phyloP scores from a whole-genome alignment of 2,888 invertebrate species.

The Megamerina dolium region DNA sequence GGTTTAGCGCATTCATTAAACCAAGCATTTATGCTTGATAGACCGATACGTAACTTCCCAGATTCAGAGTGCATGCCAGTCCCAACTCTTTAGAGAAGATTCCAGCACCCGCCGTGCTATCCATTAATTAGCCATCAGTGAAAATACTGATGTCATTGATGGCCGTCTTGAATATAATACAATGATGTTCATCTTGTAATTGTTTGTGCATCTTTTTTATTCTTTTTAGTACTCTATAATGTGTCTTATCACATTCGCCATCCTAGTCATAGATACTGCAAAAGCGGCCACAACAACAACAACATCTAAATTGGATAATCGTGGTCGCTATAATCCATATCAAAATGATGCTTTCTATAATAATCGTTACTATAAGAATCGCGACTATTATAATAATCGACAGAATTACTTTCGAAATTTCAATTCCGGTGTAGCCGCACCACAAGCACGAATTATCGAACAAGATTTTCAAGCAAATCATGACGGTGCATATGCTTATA shows the following conservation, averaged over 20 bases:
- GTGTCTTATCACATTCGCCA: not conserved
- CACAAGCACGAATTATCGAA: constrained; percentile 31
- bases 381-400: constrained; percentile 30
- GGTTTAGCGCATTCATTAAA: too few species aligned
- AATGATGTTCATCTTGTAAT: too few species aligned
- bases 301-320: constrained; percentile 5
- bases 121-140: too few species aligned
- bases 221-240: constrained; percentile 9
- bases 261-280: constrained; percentile 1
- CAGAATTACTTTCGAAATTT: constrained; percentile 32
- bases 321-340: constrained; percentile 25
- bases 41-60: too few species aligned
- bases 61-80: too few species aligned
- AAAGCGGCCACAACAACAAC: not conserved
- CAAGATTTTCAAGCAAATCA: constrained; percentile 26
- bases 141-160: too few species aligned
- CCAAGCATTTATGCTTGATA: too few species aligned
- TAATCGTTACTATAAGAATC: constrained; percentile 31
- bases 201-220: not conserved
- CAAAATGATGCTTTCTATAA: constrained; percentile 27
- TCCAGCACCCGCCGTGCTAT: too few species aligned
- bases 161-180: too few species aligned
- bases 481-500: constrained; percentile 35
- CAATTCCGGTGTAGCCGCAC: constrained; percentile 30
- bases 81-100: too few species aligned